Evolutionary conservation across 30 jellyfish, hydroid and myxozoan genomes (phyloP), one percentile per base, ranked within the genome.

Genomic region (Clytia hemisphaerica): DNA sequence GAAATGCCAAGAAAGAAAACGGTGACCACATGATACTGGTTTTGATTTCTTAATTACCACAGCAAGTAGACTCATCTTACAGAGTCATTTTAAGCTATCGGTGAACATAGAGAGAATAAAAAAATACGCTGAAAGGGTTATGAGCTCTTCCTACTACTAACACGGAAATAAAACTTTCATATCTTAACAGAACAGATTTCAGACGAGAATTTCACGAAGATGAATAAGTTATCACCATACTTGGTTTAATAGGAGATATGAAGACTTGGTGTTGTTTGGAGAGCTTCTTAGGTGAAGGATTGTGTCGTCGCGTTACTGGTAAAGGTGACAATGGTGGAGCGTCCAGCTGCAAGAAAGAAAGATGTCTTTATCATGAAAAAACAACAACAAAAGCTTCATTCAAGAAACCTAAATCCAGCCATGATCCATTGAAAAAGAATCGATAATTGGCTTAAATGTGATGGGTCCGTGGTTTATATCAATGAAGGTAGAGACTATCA

Each of bases 291-390:
- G 98, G 98, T 7, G 98, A 90, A 15, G 80, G 85, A 24, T 51
- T 82, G 35, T 90, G 98, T 37, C 63, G 65, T 31, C 95, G 78
- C 29, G 93, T 64, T 4, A 80, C 83, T 0, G 98, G 98, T 50
- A 90, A 51, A 12, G 98, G 98, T 3, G 98, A 90, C 44, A 90
- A 78, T 9, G 93, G 95, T 2, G 94, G 95, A 7, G 94, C 92
- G 14, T 90, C 94, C 25, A 55, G 80, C 98, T 90, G 47, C 32
- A 74, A 84, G 19, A 28, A 37, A 69, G 29, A 50, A 19, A 40
- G 38, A 1, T 6, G 27, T 10, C 28, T 18, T 14, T 15, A 58
- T 4, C 32, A 45, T 57, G 1, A 1, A 6, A 12, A 64, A 74
- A 19, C 9, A 35, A 74, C 35, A 57, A 55, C 37, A 49, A 53